Evolutionary conservation across 2,888 invertebrate genomes (phyloP), one percentile per base, ranked within the genome.

Genomic region (Leistus spinibarbis): DNA sequence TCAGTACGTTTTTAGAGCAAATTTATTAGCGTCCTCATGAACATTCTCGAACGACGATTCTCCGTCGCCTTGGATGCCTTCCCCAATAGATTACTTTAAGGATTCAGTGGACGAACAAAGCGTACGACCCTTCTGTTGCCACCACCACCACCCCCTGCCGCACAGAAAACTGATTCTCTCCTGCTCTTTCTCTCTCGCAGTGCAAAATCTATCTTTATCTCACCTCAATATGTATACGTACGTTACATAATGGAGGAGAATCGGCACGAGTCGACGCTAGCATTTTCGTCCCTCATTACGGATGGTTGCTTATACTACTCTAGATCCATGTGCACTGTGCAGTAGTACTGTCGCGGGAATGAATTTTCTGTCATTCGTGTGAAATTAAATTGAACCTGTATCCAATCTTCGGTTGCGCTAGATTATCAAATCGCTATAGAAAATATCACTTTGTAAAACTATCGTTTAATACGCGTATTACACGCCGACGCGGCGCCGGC

Each of bases 1-100:
- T 73, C 73, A 66, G 73, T 73, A 73, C 66, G 73, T 73, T 73
- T 73, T 73, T 73, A 67, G 73, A 73, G 73, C 73, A 73, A 73
- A 73, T 73, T 73, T 73, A 73, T 73, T 73, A 73, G 73, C 73
- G 73, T 73, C 71, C 71, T 71, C 64, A 64, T 71, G 64, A 71
- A 71, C 64, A 71, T 71, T 73, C 73, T 23, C 73, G 13, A 16
- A 10, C 66, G 67, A 67, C 60, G 67, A 73, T 73, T 57, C 60
- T 19, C 65, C 67, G 67, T 73, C 73, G 56, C 40, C 73, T 73
- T 54, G 66, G 57, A 66, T 67, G 66, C 73, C 53, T 73, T 19
- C 67, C 66, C 60, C 73, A 53, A 73, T 73, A 73, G 73, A 73
- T 73, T 73, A 73, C 73, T 73, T 66, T 57, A 67, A 67, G 73